phyloP scores from a whole-genome alignment of 2,888 invertebrate species.

The Ditylenchus weischeri region DNA sequence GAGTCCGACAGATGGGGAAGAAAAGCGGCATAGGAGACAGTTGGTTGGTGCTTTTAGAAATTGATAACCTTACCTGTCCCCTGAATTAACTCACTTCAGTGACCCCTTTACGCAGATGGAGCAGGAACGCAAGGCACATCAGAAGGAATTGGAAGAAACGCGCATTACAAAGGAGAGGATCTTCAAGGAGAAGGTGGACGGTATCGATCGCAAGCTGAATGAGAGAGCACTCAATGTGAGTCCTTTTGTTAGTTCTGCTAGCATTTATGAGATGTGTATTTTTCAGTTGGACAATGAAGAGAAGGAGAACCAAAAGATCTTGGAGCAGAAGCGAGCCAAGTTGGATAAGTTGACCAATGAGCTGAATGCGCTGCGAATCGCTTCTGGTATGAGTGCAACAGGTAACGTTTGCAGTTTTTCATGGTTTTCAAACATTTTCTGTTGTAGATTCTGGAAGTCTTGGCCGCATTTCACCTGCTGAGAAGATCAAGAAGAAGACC shows the following conservation, averaged over 20 bases:
- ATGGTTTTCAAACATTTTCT: too few relatives aligned
- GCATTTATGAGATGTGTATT: not conserved
- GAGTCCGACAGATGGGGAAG: constrained; percentile 64
- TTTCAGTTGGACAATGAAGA: constrained; percentile 30
- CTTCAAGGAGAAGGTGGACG: constrained; percentile 81
- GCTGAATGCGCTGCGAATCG: constrained; percentile 24
- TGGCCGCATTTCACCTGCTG: constrained; percentile 29
- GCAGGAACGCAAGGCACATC: constrained; percentile 82
- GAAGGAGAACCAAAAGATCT: constrained; percentile 24
- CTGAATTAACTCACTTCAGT: constrained; percentile 64
- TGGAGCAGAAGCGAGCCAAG: constrained; percentile 32
- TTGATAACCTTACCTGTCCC: not conserved
- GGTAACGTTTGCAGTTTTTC: too few relatives aligned
- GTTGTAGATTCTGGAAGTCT: constrained; percentile 33
- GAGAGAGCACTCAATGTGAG: constrained; percentile 29
- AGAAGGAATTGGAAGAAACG: constrained; percentile 68
- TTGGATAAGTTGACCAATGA: constrained; percentile 30
- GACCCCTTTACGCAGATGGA: constrained; percentile 98
- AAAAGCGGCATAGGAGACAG: constrained; percentile 38
- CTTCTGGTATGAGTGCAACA: not conserved
- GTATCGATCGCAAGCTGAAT: constrained; percentile 78
- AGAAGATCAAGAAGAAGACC: constrained; percentile 43
- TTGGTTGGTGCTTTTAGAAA: constrained; percentile 15
- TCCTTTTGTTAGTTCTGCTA: constrained; percentile 13
- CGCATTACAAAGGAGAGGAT: constrained; percentile 95